These are phyloP conservation scores for Tragelaphus scriptus DNA, from an alignment of 2,113 vertebrate genomes.

Conservation along the genomic window DNA sequence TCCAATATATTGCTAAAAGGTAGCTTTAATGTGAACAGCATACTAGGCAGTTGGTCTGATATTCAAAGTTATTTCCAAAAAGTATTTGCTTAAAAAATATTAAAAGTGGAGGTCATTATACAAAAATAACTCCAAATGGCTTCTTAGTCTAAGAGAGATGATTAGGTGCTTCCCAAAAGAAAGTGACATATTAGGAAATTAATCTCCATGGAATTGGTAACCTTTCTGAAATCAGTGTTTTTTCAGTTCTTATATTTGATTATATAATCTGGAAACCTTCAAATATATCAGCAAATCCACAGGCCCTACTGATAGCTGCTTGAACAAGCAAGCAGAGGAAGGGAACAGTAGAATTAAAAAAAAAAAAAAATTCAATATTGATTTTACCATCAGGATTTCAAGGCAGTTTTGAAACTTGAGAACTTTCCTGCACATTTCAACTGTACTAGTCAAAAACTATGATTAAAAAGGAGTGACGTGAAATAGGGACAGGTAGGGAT, in stretches of 20 bases:
- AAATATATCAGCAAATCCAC: conserved; percentile 77
- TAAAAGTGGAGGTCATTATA: conserved; percentile 72
- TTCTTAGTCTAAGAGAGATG: conserved; percentile 73
- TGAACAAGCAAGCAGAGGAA: conserved; percentile 45
- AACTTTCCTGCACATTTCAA: conserved; percentile 67
- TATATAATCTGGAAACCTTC: conserved; percentile 69
- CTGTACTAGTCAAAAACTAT: conserved; percentile 59
- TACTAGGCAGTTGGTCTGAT: conserved; percentile 25
- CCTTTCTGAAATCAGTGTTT: conserved; percentile 76
- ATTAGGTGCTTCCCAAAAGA: conserved; percentile 74
- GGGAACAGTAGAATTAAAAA: not conserved
- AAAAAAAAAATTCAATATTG: not conserved
- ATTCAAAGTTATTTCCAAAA: conserved; percentile 40
- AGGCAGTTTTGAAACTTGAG: conserved; percentile 61
- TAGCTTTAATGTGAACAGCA: conserved; percentile 13
- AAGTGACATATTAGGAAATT: conserved; percentile 78
- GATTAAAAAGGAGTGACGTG: not conserved
- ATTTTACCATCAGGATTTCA: conserved; percentile 31
- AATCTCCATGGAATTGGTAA: conserved; percentile 75
- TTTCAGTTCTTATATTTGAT: conserved; percentile 73
- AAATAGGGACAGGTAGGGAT: not conserved
- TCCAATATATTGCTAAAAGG: conserved; percentile 11
- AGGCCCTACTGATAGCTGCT: conserved; percentile 77
- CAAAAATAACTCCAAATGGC: conserved; percentile 71
- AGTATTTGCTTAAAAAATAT: conserved; percentile 49